Base-by-base conservation (phyloP, 1,140 invertebrate genomes). In the Anagrus nilaparvatae region DNA sequence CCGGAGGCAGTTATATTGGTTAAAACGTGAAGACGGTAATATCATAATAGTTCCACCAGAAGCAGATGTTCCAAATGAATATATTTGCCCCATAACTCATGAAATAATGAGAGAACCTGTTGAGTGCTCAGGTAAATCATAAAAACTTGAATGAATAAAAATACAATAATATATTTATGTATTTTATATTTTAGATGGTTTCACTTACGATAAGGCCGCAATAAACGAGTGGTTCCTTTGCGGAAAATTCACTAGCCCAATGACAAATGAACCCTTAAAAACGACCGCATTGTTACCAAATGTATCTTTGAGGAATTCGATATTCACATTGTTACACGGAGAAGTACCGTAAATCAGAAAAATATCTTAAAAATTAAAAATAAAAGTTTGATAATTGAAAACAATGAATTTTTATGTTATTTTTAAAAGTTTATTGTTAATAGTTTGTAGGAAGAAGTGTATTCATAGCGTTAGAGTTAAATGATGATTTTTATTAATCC, bases 91-190 rank as follows among this genome's bases (percentile, higher is more conserved):
- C 9, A 87, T 88, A 16, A 87, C 84, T 0, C 80, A 83, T 36
- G 81, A 86, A 52, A 69, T 87, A 19, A 86, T 87, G 82, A 72
- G 69, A 41, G 79, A 86, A 56, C 84, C 84, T 12, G 83, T 87
- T 5, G 74, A 74, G 20, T 83, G 80, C 52, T 64, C 74, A 53
- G 80, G 79, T 82, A 58, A 55, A 18, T 20, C n/a, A 27, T 16
- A 25, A 29, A 16, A 31, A 10, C 6, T 44, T 40, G 12, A 1
- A n/a, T n/a, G 14, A 29, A 8, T 29, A n/a, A 1, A 29, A 29
- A 6, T n/a, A n/a, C 27, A 29, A 29, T 13, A n/a, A 29, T 9
- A 16, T 31, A 13, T 33, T 19, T 19, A 19, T 33, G 2, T 33
- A 23, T n/a, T 21, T 34, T 33, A 9, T 24, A 34, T 33, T 60